A percentile compares a stretch with the other conserved stretches of the same genome.
phyloP scores from a whole-genome alignment of 2,113 vertebrate species.

The Rhadina sibilatrix region DNA sequence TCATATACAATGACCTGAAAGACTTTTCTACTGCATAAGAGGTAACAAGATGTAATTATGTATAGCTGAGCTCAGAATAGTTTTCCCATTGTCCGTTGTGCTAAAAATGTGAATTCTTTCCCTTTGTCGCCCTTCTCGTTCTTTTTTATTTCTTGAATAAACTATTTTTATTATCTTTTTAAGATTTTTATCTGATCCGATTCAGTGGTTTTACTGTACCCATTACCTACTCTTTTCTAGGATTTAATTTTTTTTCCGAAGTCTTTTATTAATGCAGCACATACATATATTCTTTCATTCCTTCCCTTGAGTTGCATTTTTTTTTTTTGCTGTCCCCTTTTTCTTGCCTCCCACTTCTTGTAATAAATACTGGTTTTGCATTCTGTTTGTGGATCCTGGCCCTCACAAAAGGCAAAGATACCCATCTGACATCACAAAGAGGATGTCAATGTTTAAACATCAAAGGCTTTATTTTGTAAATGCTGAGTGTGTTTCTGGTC shows the following conservation, averaged over 20 bases:
- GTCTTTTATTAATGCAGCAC: not conserved
- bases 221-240: not conserved
- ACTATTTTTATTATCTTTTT: slow-evolving; percentile 33
- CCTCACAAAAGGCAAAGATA: slow-evolving; percentile 11
- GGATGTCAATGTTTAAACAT: slow-evolving; percentile 7
- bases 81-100: not conserved
- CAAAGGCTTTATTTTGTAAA: not conserved
- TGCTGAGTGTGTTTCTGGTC: not conserved
- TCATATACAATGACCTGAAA: not conserved
- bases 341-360: not conserved
- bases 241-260: not conserved
- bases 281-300: not conserved
- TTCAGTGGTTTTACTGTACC: slow-evolving; percentile 31
- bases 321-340: not conserved
- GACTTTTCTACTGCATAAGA: not conserved
- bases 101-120: slow-evolving; percentile 20
- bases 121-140: not conserved
- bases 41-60: not conserved
- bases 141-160: slow-evolving; percentile 44
- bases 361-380: slow-evolving; percentile 42
- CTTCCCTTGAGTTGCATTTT: not conserved
- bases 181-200: slow-evolving; percentile 46
- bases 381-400: slow-evolving; percentile 32
- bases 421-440: slow-evolving; percentile 3
- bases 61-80: not conserved